phyloP scores from a whole-genome alignment of 2,797 vertebrate genomes.

The Spinibarbus caldwelli region DNA sequence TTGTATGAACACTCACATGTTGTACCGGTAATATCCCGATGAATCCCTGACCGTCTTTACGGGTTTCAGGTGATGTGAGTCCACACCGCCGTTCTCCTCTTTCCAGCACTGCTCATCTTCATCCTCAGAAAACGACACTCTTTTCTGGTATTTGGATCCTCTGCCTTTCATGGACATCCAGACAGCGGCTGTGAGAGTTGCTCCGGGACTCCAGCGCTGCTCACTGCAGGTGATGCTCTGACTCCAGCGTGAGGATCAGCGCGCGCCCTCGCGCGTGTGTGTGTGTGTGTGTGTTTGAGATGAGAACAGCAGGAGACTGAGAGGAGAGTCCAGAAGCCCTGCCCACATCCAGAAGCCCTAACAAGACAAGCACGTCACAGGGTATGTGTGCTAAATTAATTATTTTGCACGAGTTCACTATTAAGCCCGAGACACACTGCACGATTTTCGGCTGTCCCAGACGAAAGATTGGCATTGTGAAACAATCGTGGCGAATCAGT shows the following conservation, averaged over 20 bases:
- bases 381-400: not conserved
- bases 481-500: too few species aligned
- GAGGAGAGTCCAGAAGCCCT: not conserved
- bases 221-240: constrained; percentile 19
- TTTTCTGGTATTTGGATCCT: constrained; percentile 44
- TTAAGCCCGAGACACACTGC: too few species aligned
- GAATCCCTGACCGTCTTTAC: constrained; percentile 47
- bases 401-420: not conserved
- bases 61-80: constrained; percentile 60
- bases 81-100: constrained; percentile 68
- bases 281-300: not conserved
- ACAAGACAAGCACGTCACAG: not conserved
- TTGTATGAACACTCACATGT: constrained; percentile 59
- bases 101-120: constrained; percentile 65
- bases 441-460: too few species aligned
- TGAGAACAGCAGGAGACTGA: not conserved
- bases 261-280: not conserved
- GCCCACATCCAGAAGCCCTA: not conserved
- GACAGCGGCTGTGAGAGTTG: constrained; percentile 30
- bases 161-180: constrained; percentile 56
- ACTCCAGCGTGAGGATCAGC: constrained; percentile 24
- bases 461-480: too few species aligned
- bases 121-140: constrained; percentile 63
- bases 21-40: constrained; percentile 50
- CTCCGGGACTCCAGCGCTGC: constrained; percentile 25